Conservation (phyloP, 2,797 vertebrate species). For the Bovichtus variegatus region DNA sequence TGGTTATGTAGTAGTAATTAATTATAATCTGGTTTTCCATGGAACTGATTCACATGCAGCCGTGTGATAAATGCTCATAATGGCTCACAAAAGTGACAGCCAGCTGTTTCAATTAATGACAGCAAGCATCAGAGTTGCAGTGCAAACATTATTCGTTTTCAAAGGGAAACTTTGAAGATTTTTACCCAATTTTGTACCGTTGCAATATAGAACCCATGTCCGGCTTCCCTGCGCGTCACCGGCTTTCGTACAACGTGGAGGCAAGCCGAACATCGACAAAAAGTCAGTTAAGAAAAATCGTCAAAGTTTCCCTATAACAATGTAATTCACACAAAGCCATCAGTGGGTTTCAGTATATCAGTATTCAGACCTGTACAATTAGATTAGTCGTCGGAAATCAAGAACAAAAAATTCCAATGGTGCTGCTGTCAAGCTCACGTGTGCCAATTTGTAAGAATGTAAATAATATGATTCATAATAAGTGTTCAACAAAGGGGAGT, state of each 20-base stretch:
- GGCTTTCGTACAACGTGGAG: too few species aligned
- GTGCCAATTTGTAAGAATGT: background rate
- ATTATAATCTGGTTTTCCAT: background rate
- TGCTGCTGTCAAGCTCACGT: background rate
- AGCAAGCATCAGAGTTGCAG: background rate
- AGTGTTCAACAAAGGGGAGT: background rate
- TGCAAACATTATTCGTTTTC: background rate
- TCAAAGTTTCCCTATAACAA: too few species aligned
- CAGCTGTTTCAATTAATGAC: background rate
- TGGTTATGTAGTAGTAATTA: background rate
- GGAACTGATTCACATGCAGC: background rate
- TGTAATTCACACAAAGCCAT: background rate
- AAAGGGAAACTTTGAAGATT: too few species aligned
- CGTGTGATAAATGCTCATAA: background rate
- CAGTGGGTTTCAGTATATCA: too few species aligned
- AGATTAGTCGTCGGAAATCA: background rate
- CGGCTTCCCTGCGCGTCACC: too few species aligned
- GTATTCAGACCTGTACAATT: too few species aligned
- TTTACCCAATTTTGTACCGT: too few species aligned
- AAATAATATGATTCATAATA: constrained; percentile 1
- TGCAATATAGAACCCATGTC: too few species aligned
- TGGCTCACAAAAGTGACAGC: background rate
- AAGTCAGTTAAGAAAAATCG: too few species aligned
- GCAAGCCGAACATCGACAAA: too few species aligned
- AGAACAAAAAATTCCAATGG: background rate